A percentile compares a stretch with the other conserved stretches of the same genome.
These are phyloP conservation scores for Drosophila athabasca DNA, from an alignment of 1,140 invertebrate species.

Conservation along the genomic window DNA sequence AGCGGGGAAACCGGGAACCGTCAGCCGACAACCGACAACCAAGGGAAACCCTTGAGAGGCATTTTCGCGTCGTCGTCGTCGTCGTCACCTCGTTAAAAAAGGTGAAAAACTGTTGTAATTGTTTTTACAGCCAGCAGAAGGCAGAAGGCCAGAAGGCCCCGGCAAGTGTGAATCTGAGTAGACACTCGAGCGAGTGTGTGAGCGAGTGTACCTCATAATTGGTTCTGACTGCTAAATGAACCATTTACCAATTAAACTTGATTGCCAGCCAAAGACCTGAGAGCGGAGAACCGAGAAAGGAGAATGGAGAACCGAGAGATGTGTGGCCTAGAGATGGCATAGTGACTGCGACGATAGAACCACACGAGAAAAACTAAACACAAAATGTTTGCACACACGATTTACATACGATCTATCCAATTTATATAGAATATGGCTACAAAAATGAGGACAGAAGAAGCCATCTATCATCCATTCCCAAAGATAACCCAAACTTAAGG, in stretches of 20 bases:
- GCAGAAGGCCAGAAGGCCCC: constrained; percentile 3
- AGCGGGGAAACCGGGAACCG: constrained; percentile 6
- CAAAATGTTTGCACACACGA: too few relatives aligned
- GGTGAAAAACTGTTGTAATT: constrained; percentile 76
- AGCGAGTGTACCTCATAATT: constrained; percentile 56
- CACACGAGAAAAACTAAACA: not conserved
- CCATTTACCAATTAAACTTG: constrained; percentile 80
- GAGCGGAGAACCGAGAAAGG: constrained; percentile 10
- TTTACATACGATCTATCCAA: too few relatives aligned
- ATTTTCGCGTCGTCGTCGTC: constrained; percentile 42
- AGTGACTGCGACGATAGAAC: too few relatives aligned
- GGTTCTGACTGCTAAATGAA: constrained; percentile 82
- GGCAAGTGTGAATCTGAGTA: constrained; percentile 33
- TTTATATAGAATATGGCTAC: too few relatives aligned
- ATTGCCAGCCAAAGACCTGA: constrained; percentile 54
- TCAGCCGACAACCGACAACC: not conserved
- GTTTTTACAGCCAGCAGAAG: constrained; percentile 57
- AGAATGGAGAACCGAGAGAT: constrained; percentile 6
- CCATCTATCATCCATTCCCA: too few relatives aligned
- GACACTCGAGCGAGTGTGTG: constrained; percentile 25
- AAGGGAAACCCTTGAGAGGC: constrained; percentile 19
- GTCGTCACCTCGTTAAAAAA: constrained; percentile 44
- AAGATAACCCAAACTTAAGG: too few relatives aligned
- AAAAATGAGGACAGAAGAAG: too few relatives aligned
- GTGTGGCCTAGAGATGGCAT: constrained; percentile 25